Evolutionary conservation across 2,113 vertebrate species (phyloP), one percentile per base, ranked within the genome.

Genomic region (Poicephalus meyeri): DNA sequence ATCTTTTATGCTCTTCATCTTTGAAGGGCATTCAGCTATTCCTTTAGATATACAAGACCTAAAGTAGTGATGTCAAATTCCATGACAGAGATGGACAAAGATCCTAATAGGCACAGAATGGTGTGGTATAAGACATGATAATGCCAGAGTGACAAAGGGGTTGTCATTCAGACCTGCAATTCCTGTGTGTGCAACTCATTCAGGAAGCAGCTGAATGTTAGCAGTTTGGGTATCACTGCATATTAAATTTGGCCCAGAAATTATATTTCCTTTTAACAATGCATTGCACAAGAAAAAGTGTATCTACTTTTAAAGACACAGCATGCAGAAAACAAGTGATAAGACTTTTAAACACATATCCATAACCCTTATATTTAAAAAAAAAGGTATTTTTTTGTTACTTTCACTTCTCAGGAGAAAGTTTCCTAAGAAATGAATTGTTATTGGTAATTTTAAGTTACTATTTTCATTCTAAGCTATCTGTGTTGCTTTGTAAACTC

Each of bases 11-110:
- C 12, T 82, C 19, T 33, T 72, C 13, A 13, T 65, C 33, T 71
- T 56, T 86, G 49, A 93, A 93, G 46, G 86, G 69, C 37, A 77
- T 44, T 53, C 58, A 88, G 41, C 11, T 88, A 44, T 50, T 86
- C 8, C 49, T 80, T 90, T n/a, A 70, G 66, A 52, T 72, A 83
- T 9, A 88, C n/a, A 88, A 72, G 49, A 49, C 25, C 19, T 72
- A 76, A 88, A 85, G 56, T 33, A 73, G 53, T 2, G 1, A 82
- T n/a, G n/a, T n/a, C n/a, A n/a, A n/a, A n/a, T n/a, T n/a, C n/a
- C n/a, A n/a, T n/a, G n/a, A n/a, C n/a, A n/a, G n/a, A n/a, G n/a
- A n/a, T n/a, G n/a, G n/a, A n/a, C n/a, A n/a, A n/a, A n/a, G n/a
- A n/a, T n/a, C n/a, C n/a, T 88, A 76, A 91, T 0, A 63, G 37